phyloP scores from a whole-genome alignment of 1,140 invertebrate species.

The Leptopilina boulardi region DNA sequence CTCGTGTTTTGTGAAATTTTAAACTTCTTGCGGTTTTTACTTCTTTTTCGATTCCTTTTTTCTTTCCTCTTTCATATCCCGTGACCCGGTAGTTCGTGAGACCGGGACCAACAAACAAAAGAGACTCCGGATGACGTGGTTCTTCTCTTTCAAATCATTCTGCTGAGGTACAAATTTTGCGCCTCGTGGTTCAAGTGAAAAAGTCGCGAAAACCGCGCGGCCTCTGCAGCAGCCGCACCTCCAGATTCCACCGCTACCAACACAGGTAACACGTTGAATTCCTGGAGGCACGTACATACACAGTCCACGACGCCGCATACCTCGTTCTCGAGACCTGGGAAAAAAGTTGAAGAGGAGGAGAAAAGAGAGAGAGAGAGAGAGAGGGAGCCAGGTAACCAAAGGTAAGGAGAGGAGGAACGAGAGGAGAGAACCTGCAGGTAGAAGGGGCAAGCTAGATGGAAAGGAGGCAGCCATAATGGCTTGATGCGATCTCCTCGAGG shows the following conservation, averaged over 20 bases:
- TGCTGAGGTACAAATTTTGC: no score
- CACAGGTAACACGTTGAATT: slow-evolving; percentile 53
- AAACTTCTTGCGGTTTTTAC: slow-evolving; percentile 13
- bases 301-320: slow-evolving; percentile 52
- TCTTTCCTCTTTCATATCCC: slow-evolving; percentile 10
- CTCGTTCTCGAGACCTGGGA: slow-evolving; percentile 55
- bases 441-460: slow-evolving; percentile 47
- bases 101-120: slow-evolving; percentile 27
- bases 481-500: slow-evolving; percentile 65
- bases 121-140: background rate
- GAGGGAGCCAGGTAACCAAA: slow-evolving; percentile 15
- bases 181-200: slow-evolving; percentile 42
- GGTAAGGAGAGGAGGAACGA: slow-evolving; percentile 48
- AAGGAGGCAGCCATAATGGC: slow-evolving; percentile 71
- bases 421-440: slow-evolving; percentile 40
- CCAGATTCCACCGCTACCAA: slow-evolving; percentile 59
- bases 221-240: slow-evolving; percentile 59
- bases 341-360: slow-evolving; percentile 49
- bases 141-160: background rate
- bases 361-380: slow-evolving; percentile 42
- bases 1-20: slow-evolving; percentile 27
- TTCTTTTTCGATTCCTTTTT: background rate
- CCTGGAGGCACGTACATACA: slow-evolving; percentile 57
- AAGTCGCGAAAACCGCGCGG: slow-evolving; percentile 52
- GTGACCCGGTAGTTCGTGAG: slow-evolving; percentile 35